phyloP scores from a whole-genome alignment of 1,140 invertebrate species.

The Spodoptera litura region DNA sequence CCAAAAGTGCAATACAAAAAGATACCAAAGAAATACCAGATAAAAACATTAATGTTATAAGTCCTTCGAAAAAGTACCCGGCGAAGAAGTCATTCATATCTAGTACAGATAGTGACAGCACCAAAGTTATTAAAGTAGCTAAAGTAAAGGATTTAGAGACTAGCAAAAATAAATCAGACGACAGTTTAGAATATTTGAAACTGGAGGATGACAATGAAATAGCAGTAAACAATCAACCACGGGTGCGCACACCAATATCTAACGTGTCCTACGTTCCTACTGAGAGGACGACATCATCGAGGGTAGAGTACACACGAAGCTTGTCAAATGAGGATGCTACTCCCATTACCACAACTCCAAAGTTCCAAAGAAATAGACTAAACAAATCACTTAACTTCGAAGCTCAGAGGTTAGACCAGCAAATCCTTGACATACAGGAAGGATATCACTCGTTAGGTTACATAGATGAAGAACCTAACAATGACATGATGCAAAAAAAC shows the following conservation, averaged over 20 bases:
- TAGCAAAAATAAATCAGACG: conserved; percentile 77
- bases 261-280: conserved; percentile 79
- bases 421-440: conserved; percentile 83
- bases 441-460: conserved; percentile 83
- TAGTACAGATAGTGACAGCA: conserved; percentile 74
- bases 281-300: conserved; percentile 66
- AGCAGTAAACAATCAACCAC: conserved; percentile 83
- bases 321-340: conserved; percentile 75
- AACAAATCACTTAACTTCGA: conserved; percentile 84
- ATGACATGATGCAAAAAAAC: conserved; percentile 59
- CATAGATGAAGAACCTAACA: conserved; percentile 74
- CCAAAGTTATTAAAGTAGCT: conserved; percentile 80
- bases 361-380: conserved; percentile 83
- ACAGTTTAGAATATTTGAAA: conserved; percentile 84
- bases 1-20: conserved; percentile 79
- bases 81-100: conserved; percentile 76
- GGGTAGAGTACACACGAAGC: conserved; percentile 73
- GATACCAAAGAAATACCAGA: conserved; percentile 79
- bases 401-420: conserved; percentile 80
- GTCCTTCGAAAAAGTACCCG: conserved; percentile 83
- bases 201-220: conserved; percentile 83
- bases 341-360: conserved; percentile 72
- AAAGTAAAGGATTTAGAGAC: conserved; percentile 83
- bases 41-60: conserved; percentile 80
- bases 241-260: conserved; percentile 83